Evolutionary conservation across 1,140 invertebrate genomes (phyloP).

Genomic region (Lepidotrigona ventralis): DNA sequence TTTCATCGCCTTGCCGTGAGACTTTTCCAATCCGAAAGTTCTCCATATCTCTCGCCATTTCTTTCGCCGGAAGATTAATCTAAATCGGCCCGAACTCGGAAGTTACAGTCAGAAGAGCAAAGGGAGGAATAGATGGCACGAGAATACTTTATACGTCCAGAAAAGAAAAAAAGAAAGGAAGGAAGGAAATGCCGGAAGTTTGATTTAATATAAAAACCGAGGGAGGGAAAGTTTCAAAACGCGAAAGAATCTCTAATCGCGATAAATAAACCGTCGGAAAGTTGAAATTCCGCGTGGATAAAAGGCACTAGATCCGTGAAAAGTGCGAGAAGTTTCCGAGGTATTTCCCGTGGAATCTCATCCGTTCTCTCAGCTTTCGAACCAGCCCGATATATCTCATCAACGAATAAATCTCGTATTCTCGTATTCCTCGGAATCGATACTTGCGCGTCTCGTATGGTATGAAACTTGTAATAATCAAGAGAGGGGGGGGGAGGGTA

Average conservation of each 20-base stretch:
- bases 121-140: background rate
- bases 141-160: background rate
- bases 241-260: constrained; percentile 19
- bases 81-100: background rate
- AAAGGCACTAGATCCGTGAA: constrained; percentile 7
- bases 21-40: background rate
- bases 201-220: background rate
- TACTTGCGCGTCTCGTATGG: background rate
- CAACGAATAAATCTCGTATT: constrained; percentile 40
- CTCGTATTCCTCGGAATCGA: constrained; percentile 15
- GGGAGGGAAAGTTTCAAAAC: too few species aligned
- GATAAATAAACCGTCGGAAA: constrained; percentile 20
- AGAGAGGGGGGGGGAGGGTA: too few species aligned
- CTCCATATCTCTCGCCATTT: too few species aligned
- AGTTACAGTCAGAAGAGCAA: background rate
- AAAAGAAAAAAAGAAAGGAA: too few species aligned
- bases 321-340: constrained; percentile 20
- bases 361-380: background rate
- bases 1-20: too few species aligned
- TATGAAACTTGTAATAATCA: constrained; percentile 45
- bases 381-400: constrained; percentile 4
- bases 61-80: background rate
- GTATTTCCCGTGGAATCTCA: constrained; percentile 33
- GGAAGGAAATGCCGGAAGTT: background rate
- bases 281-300: constrained; percentile 37